Evolutionary conservation across 2,113 vertebrate genomes (phyloP), one percentile per base, ranked within the genome.

Genomic region (Hypocryptadius cinnamomeus): DNA sequence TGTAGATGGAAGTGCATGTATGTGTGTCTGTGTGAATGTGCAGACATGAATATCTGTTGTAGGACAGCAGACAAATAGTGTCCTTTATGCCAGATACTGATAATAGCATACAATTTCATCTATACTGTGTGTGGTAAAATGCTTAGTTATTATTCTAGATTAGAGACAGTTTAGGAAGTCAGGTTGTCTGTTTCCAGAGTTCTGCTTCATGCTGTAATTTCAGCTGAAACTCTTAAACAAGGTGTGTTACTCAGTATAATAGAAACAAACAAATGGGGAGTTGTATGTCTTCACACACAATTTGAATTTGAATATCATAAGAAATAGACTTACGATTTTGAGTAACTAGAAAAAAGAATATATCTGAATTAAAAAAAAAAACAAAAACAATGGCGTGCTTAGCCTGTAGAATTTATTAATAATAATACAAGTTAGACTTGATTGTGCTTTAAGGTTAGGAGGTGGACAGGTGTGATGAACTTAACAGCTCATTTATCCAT

Each of bases 81-180:
- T 96, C 71, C 80, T 95, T 93, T 93, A 57, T 90, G 96, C 91
- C 56, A 89, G 73, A 73, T 85, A 66, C 54, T 63, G 54, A 45
- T 92, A 91, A 94, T 87, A 90, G 44, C 65, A 81, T 68, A 50
- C 40, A 70, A 92, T 96, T 96, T 96, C 35, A 31, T 70, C 70
- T 57, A 56, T 37, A 73, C 22, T 33, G 24, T 44, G 45, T 50
- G 19, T 40, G 30, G 7, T 69, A 59, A 90, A 96, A 87, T 66
- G 40, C 30, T 42, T 83, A 19, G 21, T 37, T 86, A 64, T 79
- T 89, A 51, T 82, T 85, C 57, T 59, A 69, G 40, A 53, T 42
- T 72, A 90, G 23, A 81, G 66, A 90, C 16, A 73, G 83, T 23
- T 95, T 91, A 77, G 50, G 82, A 89, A 93, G 71, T 87, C 71